phyloP scores from a whole-genome alignment of 2,888 invertebrate genomes.

The Melikaiella ostensackeni region DNA sequence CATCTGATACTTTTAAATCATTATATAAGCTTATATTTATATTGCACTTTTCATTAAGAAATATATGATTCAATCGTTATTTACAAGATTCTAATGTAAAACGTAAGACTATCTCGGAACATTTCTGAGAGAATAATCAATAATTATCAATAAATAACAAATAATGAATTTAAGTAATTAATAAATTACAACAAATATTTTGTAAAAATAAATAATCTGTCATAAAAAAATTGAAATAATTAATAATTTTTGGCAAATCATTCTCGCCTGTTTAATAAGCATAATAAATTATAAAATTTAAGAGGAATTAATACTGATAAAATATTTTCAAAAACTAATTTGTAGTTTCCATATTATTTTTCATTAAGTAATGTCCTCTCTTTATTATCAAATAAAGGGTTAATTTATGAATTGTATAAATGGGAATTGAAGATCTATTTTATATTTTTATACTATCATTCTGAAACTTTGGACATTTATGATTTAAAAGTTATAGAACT shows the following conservation, averaged over 20 bases:
- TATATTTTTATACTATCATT: background rate
- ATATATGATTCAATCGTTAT: constrained; percentile 17
- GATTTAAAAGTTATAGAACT: background rate
- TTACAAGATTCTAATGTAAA: constrained; percentile 12
- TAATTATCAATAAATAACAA: constrained; percentile 7
- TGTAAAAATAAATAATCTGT: background rate
- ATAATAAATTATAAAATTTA: background rate
- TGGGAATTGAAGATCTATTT: background rate
- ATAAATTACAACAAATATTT: background rate
- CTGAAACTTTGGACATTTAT: background rate
- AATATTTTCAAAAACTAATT: background rate
- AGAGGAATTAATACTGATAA: background rate
- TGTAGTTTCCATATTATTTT: background rate
- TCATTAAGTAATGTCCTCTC: background rate
- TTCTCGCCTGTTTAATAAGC: background rate
- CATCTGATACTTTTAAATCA: constrained; percentile 22
- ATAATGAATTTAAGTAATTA: background rate
- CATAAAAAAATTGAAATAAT: background rate
- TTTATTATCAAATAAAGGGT: background rate
- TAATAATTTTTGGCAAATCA: background rate
- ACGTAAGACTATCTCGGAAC: background rate
- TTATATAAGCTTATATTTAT: constrained; percentile 28
- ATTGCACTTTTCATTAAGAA: constrained; percentile 23
- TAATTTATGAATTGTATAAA: background rate
- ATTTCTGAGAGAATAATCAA: background rate